Evolutionary conservation across 1,140 invertebrate species (phyloP), one percentile per base, ranked within the genome.

Genomic region (Diorhabda sublineata): DNA sequence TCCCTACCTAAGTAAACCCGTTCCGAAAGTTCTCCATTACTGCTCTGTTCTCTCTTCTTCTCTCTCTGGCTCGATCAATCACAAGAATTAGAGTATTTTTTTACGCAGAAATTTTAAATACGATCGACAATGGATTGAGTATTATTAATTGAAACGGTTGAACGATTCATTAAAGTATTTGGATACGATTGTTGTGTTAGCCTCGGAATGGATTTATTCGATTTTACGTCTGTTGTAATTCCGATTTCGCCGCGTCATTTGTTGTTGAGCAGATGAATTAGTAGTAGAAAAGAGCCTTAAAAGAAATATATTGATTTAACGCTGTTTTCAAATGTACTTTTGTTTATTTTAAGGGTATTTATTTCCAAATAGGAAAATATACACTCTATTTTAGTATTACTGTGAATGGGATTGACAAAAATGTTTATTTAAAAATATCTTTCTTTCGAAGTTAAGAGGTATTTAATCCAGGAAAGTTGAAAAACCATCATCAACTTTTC

Each of bases 1-100:
- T 71, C 73, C 71, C 68, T 72, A 69, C 65, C 63, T 74, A 44
- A 58, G 59, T 69, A 62, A 59, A 69, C 63, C 47, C 62, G 71
- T 69, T 73, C 70, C 67, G 61, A 11, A 62, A 62, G 42, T 62
- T 62, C 47, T 52, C 47, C 47, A 52, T n/a, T 52, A 44, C 42
- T n/a, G 4, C 42, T n/a, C 61, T 62, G 43, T 6, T 44, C 26
- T 26, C 26, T 6, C 44, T 62, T 62, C 2, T 43, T 43, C 4
- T 8, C 43, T 7, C 45, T 4, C 61, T 8, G 3, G 5, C 11
- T 6, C 44, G 61, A 62, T 62, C 61, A 62, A 62, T 62, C 61
- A 62, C 44, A n/a, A 11, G 61, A 44, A 44, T 47, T 11, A 62
- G 26, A 62, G 61, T 62, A 45, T 44, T 44, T n/a, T 52, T 44